phyloP scores from a whole-genome alignment of 2,797 vertebrate species.

The Lepus townsendii region DNA sequence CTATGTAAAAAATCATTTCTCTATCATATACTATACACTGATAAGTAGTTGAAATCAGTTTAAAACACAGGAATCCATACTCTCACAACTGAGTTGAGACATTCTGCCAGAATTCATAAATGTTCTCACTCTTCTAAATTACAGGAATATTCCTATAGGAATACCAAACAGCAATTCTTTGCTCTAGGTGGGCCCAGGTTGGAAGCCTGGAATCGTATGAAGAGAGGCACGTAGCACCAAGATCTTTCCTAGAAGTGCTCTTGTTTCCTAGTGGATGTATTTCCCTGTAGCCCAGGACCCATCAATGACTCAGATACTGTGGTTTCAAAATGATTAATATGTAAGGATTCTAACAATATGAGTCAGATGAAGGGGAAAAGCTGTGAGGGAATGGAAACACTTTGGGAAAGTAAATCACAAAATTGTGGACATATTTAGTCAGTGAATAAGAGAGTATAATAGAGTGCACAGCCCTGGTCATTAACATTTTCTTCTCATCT shows the following conservation, averaged over 20 bases:
- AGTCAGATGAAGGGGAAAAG: conserved; percentile 74
- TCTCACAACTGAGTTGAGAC: not conserved
- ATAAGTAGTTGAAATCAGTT: not conserved
- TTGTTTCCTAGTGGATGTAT: conserved; percentile 60
- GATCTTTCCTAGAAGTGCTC: conserved; percentile 75
- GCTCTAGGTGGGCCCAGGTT: not conserved
- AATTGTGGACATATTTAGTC: conserved; percentile 57
- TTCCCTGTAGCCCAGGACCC: conserved; percentile 62
- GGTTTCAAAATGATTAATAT: conserved; percentile 79
- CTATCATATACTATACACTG: not conserved
- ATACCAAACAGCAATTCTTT: not conserved
- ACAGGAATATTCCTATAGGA: not conserved
- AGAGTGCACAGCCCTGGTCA: not conserved
- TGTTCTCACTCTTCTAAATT: not conserved
- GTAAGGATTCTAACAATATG: conserved; percentile 65
- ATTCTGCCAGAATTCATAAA: not conserved
- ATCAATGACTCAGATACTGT: conserved; percentile 79
- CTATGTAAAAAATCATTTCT: conserved; percentile 39
- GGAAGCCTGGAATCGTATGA: conserved; percentile 48
- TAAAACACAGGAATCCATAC: not conserved
- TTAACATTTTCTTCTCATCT: conserved; percentile 46
- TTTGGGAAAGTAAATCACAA: conserved; percentile 41
- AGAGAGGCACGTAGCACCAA: conserved; percentile 7
- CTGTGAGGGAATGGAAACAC: conserved; percentile 65
- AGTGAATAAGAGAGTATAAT: not conserved